Conservation (phyloP, 2,888 invertebrate species). For the Caenorhabditis panamensis region DNA sequence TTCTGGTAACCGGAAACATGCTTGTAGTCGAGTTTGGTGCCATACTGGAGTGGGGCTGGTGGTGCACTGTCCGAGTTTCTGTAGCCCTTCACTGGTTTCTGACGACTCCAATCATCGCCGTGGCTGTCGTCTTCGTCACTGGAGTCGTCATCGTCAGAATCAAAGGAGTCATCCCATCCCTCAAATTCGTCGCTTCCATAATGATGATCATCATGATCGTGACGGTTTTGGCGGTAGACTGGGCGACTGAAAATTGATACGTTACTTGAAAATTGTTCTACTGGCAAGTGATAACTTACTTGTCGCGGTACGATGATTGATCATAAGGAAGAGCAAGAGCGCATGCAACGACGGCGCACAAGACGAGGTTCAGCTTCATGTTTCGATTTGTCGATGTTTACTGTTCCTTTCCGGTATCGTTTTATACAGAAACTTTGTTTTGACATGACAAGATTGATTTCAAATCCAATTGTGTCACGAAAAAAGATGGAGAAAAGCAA, state of each 20-base stretch:
- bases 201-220: too few relatives aligned
- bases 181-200: too few relatives aligned
- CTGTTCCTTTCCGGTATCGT: not conserved
- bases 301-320: not conserved
- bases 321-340: not conserved
- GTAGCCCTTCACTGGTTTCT: too few relatives aligned
- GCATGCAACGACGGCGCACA: not conserved
- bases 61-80: too few relatives aligned
- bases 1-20: too few relatives aligned
- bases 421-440: constrained; percentile 13
- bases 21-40: too few relatives aligned
- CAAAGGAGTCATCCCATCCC: not conserved
- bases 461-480: not conserved
- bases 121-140: too few relatives aligned
- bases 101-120: not conserved
- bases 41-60: too few relatives aligned
- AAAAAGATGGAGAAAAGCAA: not conserved
- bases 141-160: not conserved
- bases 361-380: constrained; percentile 30
- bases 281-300: too few relatives aligned
- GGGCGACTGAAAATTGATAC: too few relatives aligned
- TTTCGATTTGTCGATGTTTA: not conserved
- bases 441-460: not conserved
- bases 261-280: too few relatives aligned
- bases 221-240: too few relatives aligned